These are phyloP conservation scores for Polyploca ridens DNA, from an alignment of 2,888 invertebrate genomes.

Conservation along the genomic window DNA sequence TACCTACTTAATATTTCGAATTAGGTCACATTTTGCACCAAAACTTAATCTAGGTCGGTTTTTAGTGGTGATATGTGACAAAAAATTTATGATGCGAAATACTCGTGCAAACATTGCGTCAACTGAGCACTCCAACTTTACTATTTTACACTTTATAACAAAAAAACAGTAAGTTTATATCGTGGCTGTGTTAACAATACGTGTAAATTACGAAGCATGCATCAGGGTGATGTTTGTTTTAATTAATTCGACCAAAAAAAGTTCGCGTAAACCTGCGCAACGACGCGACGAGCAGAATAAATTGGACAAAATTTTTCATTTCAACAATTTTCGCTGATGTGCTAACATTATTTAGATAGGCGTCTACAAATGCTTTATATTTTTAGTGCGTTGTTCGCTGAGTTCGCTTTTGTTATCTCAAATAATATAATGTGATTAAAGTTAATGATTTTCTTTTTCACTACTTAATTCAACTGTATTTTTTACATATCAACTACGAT, in stretches of 20 bases:
- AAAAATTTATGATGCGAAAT: background rate
- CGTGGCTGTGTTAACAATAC: slow-evolving; percentile 22
- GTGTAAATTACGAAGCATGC: slow-evolving; percentile 29
- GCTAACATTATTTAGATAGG: slow-evolving; percentile 11
- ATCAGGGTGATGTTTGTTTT: slow-evolving; percentile 30
- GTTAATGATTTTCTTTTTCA: background rate
- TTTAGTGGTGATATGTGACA: background rate
- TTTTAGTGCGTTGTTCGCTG: background rate
- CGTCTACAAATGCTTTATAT: background rate
- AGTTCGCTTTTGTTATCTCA: background rate
- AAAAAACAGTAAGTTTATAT: slow-evolving; percentile 13
- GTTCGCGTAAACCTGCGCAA: slow-evolving; percentile 7
- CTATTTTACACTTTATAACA: background rate
- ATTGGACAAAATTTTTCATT: slow-evolving; percentile 12
- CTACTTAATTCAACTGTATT: background rate
- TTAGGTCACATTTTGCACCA: background rate
- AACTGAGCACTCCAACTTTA: background rate
- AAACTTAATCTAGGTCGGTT: background rate
- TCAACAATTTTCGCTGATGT: slow-evolving; percentile 11
- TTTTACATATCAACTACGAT: background rate
- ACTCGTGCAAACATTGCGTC: background rate
- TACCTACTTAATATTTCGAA: background rate
- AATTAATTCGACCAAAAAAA: slow-evolving; percentile 27
- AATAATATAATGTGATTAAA: background rate
- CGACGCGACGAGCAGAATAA: slow-evolving; percentile 6